Percentiles rank a stretch among this genome's conserved stretches.
Evolutionary conservation across 30 jellyfish, hydroid and myxozoan genomes (phyloP).

Genomic region (Calvadosia cruxmelitensis): DNA sequence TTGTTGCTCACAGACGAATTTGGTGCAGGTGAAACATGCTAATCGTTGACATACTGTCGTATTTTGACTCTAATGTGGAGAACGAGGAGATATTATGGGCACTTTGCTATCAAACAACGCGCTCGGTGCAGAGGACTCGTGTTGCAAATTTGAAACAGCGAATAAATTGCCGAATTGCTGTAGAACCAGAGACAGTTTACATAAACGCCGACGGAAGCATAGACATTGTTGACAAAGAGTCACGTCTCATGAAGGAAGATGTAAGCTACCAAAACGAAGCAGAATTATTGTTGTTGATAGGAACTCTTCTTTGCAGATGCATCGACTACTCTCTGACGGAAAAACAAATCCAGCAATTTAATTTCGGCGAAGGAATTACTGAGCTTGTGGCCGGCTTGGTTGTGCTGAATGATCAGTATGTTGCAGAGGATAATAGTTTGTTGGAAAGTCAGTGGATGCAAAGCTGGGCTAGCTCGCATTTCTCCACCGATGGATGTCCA

Average conservation of each 20-base stretch:
- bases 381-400: conserved; percentile 47
- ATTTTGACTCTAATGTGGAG: conserved; percentile 66
- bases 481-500: conserved; percentile 4
- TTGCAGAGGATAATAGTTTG: conserved; percentile 50
- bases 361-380: conserved; percentile 47
- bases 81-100: conserved; percentile 89
- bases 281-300: conserved; percentile 46
- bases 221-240: conserved; percentile 26
- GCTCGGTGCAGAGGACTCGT: conserved; percentile 14
- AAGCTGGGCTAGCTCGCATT: conserved; percentile 31
- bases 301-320: conserved; percentile 55
- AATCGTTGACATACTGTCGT: conserved; percentile 33
- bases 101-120: conserved; percentile 39
- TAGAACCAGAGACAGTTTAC: conserved; percentile 34
- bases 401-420: neutral
- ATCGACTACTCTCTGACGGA: conserved; percentile 38
- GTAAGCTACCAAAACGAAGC: conserved; percentile 38
- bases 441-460: conserved; percentile 42
- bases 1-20: too few relatives aligned
- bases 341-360: conserved; percentile 8
- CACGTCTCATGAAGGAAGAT: neutral
- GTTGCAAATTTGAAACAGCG: conserved; percentile 34
- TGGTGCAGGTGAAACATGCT: too few relatives aligned
- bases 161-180: conserved; percentile 8
- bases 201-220: conserved; percentile 46